phyloP scores from a whole-genome alignment of 1,140 invertebrate genomes.

The Drosophila prosaltans region DNA sequence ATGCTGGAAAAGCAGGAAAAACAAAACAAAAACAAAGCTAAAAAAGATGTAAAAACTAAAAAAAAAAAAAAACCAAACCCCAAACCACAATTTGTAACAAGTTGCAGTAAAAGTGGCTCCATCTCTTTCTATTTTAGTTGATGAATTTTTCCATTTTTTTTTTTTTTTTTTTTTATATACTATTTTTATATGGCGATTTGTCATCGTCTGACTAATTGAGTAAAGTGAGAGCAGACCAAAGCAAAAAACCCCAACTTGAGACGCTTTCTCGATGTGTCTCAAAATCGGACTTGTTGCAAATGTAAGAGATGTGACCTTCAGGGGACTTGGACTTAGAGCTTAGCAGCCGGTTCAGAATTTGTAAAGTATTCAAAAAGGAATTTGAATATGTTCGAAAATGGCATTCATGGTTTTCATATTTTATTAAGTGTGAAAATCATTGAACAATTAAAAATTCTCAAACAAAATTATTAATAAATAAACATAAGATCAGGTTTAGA shows the following conservation, averaged over 20 bases:
- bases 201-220: conserved; percentile 55
- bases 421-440: too few relatives aligned
- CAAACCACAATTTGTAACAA: conserved; percentile 56
- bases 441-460: too few relatives aligned
- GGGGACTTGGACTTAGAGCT: neutral
- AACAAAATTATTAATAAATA: too few relatives aligned
- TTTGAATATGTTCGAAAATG: too few relatives aligned
- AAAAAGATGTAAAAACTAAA: conserved; percentile 19
- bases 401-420: too few relatives aligned
- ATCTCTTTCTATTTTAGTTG: conserved; percentile 23
- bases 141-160: conserved; percentile 31
- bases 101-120: conserved; percentile 57
- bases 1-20: conserved; percentile 32
- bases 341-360: neutral
- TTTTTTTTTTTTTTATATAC: neutral
- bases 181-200: conserved; percentile 28
- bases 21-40: conserved; percentile 22
- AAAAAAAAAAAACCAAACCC: conserved; percentile 11
- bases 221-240: conserved; percentile 49
- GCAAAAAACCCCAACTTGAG: conserved; percentile 5
- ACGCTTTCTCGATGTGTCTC: conserved; percentile 33
- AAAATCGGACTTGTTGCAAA: conserved; percentile 38
- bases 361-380: too few relatives aligned
- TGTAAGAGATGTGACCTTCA: conserved; percentile 33
- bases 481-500: too few relatives aligned